Conservation (phyloP, 2,888 invertebrate genomes). For the Congeria kusceri region DNA sequence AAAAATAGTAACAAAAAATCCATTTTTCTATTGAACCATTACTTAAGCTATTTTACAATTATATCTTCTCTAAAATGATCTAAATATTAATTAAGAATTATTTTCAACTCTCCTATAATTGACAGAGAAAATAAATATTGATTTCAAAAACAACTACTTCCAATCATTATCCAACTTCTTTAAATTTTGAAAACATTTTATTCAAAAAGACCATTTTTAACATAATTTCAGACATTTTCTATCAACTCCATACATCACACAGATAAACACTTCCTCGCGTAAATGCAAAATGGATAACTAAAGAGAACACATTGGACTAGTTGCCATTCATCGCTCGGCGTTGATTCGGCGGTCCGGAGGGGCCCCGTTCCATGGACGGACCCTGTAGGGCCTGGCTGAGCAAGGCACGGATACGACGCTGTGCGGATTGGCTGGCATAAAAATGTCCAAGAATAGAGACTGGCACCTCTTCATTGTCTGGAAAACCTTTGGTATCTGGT, state of each 20-base stretch:
- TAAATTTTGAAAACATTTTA: background rate
- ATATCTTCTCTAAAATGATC: background rate
- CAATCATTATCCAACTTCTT: too few relatives aligned
- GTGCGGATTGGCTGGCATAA: constrained; percentile 81
- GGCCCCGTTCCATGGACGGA: constrained; percentile 47
- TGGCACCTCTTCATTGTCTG: constrained; percentile 87
- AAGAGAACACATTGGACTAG: constrained; percentile 29
- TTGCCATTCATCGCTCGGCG: constrained; percentile 51
- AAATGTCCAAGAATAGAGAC: constrained; percentile 81
- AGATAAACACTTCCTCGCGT: background rate
- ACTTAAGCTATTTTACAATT: background rate
- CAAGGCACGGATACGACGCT: constrained; percentile 77
- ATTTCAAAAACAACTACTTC: too few relatives aligned
- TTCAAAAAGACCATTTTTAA: constrained; percentile 25
- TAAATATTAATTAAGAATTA: background rate
- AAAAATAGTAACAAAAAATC: background rate
- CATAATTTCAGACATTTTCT: constrained; percentile 1
- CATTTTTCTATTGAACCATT: background rate
- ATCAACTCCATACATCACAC: background rate
- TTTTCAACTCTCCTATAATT: background rate
- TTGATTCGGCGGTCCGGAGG: constrained; percentile 42
- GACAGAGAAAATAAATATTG: too few relatives aligned
- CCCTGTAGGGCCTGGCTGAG: constrained; percentile 70
- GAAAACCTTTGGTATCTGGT: constrained; percentile 81
- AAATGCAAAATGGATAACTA: background rate